Conservation (phyloP, 2,888 invertebrate species). For the Scaptomyza flava region DNA sequence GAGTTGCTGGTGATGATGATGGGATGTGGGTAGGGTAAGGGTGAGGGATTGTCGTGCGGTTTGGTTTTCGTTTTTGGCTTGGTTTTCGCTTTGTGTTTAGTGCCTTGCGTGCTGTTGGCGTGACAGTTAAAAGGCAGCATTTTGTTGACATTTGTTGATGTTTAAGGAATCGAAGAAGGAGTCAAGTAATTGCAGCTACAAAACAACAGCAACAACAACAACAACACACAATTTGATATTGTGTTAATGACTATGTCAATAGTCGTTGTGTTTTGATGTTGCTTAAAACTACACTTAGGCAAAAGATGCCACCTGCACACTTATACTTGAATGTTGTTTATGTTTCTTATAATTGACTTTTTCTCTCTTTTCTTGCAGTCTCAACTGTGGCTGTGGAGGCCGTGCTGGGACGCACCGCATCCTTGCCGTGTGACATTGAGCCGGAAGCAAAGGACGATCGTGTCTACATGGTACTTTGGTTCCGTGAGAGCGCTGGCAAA, state of each 20-base stretch:
- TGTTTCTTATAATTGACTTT: conserved; percentile 50
- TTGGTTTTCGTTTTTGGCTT: conserved; percentile 42
- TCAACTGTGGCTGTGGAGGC: conserved; percentile 91
- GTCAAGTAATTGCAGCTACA: conserved; percentile 69
- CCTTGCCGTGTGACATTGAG: conserved; percentile 95
- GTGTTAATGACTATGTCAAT: conserved; percentile 78
- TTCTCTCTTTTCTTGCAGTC: conserved; percentile 85
- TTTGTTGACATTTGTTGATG: conserved; percentile 76
- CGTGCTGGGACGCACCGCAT: conserved; percentile 92
- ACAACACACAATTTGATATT: conserved; percentile 62
- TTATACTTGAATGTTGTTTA: conserved; percentile 22
- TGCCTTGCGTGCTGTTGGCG: conserved; percentile 72
- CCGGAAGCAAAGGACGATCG: conserved; percentile 92
- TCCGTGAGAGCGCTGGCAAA: conserved; percentile 93
- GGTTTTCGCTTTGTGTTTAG: conserved; percentile 29
- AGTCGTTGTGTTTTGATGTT: conserved; percentile 65
- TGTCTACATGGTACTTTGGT: conserved; percentile 97
- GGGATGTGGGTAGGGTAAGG: too few relatives aligned
- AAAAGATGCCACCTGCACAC: conserved; percentile 14
- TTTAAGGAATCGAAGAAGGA: conserved; percentile 69
- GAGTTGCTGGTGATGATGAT: not conserved
- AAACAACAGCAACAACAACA: conserved; percentile 23
- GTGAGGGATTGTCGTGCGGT: conserved; percentile 65
- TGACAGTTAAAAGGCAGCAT: conserved; percentile 78
- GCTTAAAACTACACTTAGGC: conserved; percentile 55